Base-by-base conservation (phyloP, 2,888 invertebrate genomes). In the Hyppa rectilinea region DNA sequence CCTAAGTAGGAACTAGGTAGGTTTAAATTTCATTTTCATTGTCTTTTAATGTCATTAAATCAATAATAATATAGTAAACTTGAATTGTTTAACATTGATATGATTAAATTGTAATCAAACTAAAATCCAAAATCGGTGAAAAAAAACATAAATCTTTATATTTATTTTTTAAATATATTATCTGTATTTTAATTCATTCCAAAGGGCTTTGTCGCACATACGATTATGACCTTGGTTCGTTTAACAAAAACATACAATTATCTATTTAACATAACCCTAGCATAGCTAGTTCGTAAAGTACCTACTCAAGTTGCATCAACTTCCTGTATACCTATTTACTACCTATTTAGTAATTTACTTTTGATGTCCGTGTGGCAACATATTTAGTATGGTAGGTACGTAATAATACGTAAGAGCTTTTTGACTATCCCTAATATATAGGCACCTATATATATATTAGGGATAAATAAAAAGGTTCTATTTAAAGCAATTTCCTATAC, bases 291-390 rank as follows among this genome's bases (percentile, higher is more conserved):
- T n/a, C n/a, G n/a, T n/a, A n/a, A n/a, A n/a, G n/a, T n/a, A n/a
- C n/a, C n/a, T n/a, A n/a, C n/a, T n/a, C n/a, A n/a, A n/a, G n/a
- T n/a, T n/a, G n/a, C n/a, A n/a, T n/a, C n/a, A n/a, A n/a, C n/a
- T n/a, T n/a, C n/a, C n/a, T n/a, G n/a, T n/a, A n/a, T n/a, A n/a
- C n/a, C n/a, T n/a, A n/a, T n/a, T n/a, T n/a, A 40, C 31, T 75
- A 34, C 34, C 26, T 40, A 63, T 14, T 26, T 45, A n/a, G 12
- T 31, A 12, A 72, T 2, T 2, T n/a, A 36, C 14, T 20, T 2
- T n/a, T 9, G 9, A n/a, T n/a, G 2, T 74, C 64, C 52, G 62
- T 45, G 23, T 70, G 50, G 36, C 36, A 38, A 31, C 43, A 47
- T 23, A 58, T 12, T n/a, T n/a, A n/a, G n/a, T 50, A 23, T 40